These are phyloP conservation scores for Nasalis larvatus DNA, from an alignment of 2,113 vertebrate species.

Conservation along the genomic window DNA sequence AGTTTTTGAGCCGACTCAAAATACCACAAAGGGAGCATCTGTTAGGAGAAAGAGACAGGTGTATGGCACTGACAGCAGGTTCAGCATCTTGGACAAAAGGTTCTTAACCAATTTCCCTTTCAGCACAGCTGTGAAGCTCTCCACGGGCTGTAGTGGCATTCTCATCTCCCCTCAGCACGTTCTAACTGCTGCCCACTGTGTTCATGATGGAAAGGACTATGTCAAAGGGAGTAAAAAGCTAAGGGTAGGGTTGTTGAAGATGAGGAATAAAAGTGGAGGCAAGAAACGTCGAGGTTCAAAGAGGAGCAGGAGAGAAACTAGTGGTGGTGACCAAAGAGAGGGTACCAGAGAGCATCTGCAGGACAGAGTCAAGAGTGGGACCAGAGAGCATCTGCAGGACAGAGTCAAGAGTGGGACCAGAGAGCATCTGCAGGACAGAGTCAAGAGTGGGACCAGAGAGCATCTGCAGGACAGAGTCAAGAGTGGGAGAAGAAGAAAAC, in stretches of 20 bases:
- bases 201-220: conserved; percentile 94
- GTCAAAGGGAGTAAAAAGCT: conserved; percentile 91
- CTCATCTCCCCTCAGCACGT: conserved; percentile 95
- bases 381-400: too few species aligned
- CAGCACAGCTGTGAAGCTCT: conserved; percentile 94
- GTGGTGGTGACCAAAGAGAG: conserved; percentile 78
- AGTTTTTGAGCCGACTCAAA: conserved; percentile 64
- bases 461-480: conserved; percentile 80
- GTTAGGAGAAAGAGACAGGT: conserved; percentile 90
- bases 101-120: conserved; percentile 95
- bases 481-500: conserved; percentile 73
- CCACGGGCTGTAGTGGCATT: conserved; percentile 95
- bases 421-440: conserved; percentile 82
- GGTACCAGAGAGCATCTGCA: conserved; percentile 80
- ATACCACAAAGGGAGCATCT: neutral
- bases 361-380: too few species aligned
- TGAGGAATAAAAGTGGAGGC: conserved; percentile 85
- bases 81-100: conserved; percentile 93
- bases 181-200: conserved; percentile 95
- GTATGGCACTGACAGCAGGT: conserved; percentile 94
- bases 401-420: conserved; percentile 75
- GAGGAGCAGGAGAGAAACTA: conserved; percentile 77
- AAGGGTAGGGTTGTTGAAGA: conserved; percentile 92
- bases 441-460: too few species aligned
- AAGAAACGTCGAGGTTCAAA: conserved; percentile 75